Conservation (phyloP, 2,888 invertebrate species). For the Vanessa cardui region DNA sequence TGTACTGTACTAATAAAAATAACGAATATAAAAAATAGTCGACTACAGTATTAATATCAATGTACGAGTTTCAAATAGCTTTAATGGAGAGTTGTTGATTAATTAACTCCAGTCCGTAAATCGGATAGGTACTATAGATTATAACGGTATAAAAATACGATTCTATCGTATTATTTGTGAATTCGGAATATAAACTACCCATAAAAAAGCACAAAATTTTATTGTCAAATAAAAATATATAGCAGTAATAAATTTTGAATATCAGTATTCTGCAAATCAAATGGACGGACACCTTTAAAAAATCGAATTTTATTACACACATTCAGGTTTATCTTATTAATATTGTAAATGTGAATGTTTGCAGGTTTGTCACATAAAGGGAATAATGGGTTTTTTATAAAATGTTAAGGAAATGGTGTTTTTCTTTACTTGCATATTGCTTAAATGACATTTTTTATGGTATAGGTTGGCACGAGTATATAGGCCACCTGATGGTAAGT, state of each 20-base stretch:
- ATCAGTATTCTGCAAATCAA: slow-evolving; percentile 30
- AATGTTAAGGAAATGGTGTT: too few relatives aligned
- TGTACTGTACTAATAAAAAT: too few relatives aligned
- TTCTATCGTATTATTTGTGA: slow-evolving; percentile 1
- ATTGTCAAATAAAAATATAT: slow-evolving; percentile 31
- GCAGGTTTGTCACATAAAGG: background rate
- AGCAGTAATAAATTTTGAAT: slow-evolving; percentile 29
- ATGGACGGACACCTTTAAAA: slow-evolving; percentile 33
- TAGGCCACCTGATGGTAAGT: too few relatives aligned
- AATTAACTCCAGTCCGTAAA: background rate
- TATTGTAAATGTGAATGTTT: background rate
- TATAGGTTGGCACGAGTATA: too few relatives aligned
- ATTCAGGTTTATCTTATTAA: slow-evolving; percentile 20
- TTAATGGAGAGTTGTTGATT: background rate
- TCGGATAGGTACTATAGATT: background rate
- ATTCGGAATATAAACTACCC: slow-evolving; percentile 14
- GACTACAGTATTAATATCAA: too few relatives aligned
- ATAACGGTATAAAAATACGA: background rate
- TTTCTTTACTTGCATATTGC: too few relatives aligned
- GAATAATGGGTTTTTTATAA: background rate
- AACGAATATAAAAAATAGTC: too few relatives aligned
- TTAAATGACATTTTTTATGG: too few relatives aligned
- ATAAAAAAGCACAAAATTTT: slow-evolving; percentile 29
- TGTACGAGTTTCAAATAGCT: background rate
- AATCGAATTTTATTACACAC: slow-evolving; percentile 21